Percentiles rank a stretch among this genome's conserved stretches.
Evolutionary conservation across 2,113 vertebrate species (phyloP).

Genomic region (Phocoena phocoena): DNA sequence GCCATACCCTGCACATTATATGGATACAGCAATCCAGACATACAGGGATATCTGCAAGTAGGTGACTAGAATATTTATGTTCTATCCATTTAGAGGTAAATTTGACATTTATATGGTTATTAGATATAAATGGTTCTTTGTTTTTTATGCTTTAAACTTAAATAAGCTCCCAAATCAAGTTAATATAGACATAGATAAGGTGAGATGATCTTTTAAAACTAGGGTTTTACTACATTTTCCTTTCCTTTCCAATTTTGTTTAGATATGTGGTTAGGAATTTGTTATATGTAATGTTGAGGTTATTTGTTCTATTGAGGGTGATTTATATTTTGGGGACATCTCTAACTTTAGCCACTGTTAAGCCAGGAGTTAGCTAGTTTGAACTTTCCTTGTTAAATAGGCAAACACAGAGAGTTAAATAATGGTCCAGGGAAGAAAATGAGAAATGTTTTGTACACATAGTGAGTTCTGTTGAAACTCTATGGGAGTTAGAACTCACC

Average conservation of each 20-base stretch:
- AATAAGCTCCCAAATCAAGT: not conserved
- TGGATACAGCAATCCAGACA: constrained; percentile 98
- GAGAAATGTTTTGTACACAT: not conserved
- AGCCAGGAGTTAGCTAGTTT: constrained; percentile 21
- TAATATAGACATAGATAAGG: not conserved
- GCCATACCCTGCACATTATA: constrained; percentile 97
- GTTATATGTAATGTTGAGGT: not conserved
- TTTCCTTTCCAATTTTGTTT: not conserved
- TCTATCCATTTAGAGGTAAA: not conserved
- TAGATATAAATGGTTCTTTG: not conserved
- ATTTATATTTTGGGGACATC: not conserved
- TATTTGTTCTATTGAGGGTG: not conserved
- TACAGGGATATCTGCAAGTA: constrained; percentile 99
- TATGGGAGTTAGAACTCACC: not conserved
- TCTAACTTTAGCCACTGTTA: not conserved
- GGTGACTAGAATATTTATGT: constrained; percentile 63
- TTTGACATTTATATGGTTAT: not conserved
- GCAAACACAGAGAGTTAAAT: not conserved
- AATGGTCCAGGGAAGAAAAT: not conserved
- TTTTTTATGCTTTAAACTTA: not conserved
- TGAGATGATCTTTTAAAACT: not conserved
- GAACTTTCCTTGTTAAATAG: constrained; percentile 4
- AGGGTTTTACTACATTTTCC: not conserved
- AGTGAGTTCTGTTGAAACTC: not conserved
- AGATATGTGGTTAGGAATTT: not conserved